Base-by-base conservation (phyloP, 2,888 invertebrate species). In the Erpobdella octoculata region DNA sequence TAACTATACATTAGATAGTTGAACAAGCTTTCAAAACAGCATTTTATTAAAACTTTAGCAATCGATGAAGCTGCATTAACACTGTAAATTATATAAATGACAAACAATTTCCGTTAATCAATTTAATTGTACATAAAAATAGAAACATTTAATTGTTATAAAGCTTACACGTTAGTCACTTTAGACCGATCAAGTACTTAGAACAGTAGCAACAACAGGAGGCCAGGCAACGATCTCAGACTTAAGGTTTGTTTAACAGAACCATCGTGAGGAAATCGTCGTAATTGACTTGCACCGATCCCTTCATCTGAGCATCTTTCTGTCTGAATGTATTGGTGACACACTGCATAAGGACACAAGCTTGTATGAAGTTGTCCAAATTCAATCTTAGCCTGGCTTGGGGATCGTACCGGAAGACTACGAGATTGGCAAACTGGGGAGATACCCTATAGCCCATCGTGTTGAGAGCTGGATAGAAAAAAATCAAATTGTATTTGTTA, bases 391-490 rank as follows among this genome's bases (percentile, higher is more conserved):
- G 75, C 86, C 87, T 74, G 86, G 87, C 74, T 73, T 85, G 85
- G 0, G 87, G 83, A 82, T 91, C 90, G 79, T 88, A 87, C 81
- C 89, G 89, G 75, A 87, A 87, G 12, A 89, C 85, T 73, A 92
- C 83, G 79, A 89, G 89, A 73, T 86, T 87, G 12, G 91, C 86
- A 80, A 93, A 93, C 38, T 90, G 89, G 0, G 89, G 89, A 15
- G 90, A 86, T 78, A 93, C 89, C 62, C 89, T 86, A 80, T 91
- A 93, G 41, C 93, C 93, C 93, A 93, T 93, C 85, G 91, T 90
- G 38, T 87, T 85, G 67, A 92, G 86, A 4, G 93, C 93, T 89
- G 85, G 71, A 48, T 66, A 18, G 35, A 21, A 21, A 62, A 9
- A 2, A 33, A 15, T 12, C n/a, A n/a, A n/a, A 28, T 62, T 62